Evolutionary conservation across 2,797 vertebrate genomes (phyloP), one percentile per base, ranked within the genome.

Genomic region (Enteromius anoplus): DNA sequence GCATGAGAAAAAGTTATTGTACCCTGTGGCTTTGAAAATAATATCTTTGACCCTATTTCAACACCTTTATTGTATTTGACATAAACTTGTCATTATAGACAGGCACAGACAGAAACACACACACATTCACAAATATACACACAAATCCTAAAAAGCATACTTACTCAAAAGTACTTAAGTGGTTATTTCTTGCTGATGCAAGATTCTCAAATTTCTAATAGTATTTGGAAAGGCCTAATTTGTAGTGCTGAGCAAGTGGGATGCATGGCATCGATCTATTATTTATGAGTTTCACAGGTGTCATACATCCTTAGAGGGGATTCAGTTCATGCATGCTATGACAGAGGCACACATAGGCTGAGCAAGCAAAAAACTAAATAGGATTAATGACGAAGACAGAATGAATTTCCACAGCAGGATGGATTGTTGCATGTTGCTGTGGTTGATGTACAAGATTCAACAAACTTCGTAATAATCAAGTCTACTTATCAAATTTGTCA

Each of bases 251-350:
- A 75, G 49, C 21, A 32, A 82, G 51, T 53, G 73, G 62, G 70
- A 47, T 40, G 49, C 3, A 19, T 60, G 26, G 34, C 23, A 73
- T 34, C 12, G 0, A 79, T 85, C 19, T 3, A 82, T 82, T 85
- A 79, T 84, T 78, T 73, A 87, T 80, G 26, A 26, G 26, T 32
- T 45, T 53, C 40, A 58, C 29, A 77, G 58, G 47, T 80, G 64
- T 23, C 23, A 45, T 62, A 29, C 64, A 73, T 70, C 49, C 69
- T 42, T 34, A n/a, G 47, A 51, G 66, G 17, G 23, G 55, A 72
- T 62, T 72, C 69, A 42, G 55, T 49, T 81, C 42, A 37, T 60
- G 68, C 26, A 71, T 65, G 49, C 12, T 29, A 23, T 26, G 40
- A 45, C 70, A 53, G 40, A 40, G 58, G 64, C 65, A 80, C 55